Evolutionary conservation across 2,113 vertebrate genomes (phyloP).

Genomic region (Mus spicilegus): DNA sequence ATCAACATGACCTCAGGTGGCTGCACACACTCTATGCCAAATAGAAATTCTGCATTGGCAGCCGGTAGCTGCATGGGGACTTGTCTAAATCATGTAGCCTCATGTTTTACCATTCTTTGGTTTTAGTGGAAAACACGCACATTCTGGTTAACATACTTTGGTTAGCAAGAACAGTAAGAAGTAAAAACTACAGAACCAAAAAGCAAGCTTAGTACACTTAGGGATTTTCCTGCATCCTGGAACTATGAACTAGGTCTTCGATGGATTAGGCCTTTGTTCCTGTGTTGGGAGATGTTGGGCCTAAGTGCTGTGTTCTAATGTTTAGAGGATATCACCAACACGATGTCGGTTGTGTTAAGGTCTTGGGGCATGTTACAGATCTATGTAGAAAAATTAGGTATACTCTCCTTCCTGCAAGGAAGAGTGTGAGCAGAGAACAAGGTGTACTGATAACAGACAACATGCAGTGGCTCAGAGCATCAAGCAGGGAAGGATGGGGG

Average conservation of each 20-base stretch:
- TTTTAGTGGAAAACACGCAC: neutral
- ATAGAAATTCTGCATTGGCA: neutral
- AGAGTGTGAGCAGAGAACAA: neutral
- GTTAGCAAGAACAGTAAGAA: neutral
- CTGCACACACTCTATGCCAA: neutral
- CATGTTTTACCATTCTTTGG: neutral
- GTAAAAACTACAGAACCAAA: neutral
- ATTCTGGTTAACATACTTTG: neutral
- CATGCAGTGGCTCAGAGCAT: neutral
- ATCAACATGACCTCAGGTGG: neutral
- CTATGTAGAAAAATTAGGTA: neutral
- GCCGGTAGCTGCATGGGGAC: neutral
- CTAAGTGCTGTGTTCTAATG: neutral
- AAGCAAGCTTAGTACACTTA: neutral
- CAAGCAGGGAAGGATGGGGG: neutral
- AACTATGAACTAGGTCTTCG: neutral
- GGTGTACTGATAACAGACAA: neutral
- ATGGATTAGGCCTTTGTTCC: neutral
- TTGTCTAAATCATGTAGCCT: neutral
- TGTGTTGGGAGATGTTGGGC: neutral
- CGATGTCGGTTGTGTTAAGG: neutral
- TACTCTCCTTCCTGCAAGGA: neutral
- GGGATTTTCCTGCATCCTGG: neutral
- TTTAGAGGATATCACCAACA: neutral
- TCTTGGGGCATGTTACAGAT: neutral